Conservation (phyloP, 2,797 vertebrate species). For the Pseudocheirus occidentalis region DNA sequence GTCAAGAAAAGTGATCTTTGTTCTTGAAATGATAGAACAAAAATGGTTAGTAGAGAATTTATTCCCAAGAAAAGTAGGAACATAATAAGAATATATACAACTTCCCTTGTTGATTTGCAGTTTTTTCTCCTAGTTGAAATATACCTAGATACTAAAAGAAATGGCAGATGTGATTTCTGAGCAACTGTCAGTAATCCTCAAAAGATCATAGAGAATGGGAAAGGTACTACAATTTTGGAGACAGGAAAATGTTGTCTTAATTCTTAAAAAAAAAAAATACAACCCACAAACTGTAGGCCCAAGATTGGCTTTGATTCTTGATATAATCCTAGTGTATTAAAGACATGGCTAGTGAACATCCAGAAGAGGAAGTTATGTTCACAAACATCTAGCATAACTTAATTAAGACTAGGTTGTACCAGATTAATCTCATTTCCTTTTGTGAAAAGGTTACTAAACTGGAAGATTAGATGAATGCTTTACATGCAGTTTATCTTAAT, state of each 20-base stretch:
- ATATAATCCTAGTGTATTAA: neutral
- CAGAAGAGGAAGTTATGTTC: neutral
- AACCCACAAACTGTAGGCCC: neutral
- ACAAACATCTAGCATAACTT: neutral
- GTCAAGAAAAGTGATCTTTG: neutral
- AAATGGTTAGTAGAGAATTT: neutral
- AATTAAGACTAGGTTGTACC: neutral
- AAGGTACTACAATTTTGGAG: neutral
- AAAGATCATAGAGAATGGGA: neutral
- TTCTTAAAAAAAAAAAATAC: neutral
- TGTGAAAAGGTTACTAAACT: neutral
- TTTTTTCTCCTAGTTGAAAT: neutral
- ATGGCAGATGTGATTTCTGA: neutral
- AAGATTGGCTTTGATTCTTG: neutral
- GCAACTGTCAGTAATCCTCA: neutral
- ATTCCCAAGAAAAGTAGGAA: neutral
- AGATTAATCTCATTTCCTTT: neutral
- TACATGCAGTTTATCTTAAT: neutral
- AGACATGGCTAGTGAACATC: neutral
- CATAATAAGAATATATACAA: neutral
- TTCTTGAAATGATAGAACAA: neutral
- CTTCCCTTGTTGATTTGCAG: neutral
- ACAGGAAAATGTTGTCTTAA: neutral
- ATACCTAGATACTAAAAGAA: neutral
- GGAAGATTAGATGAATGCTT: neutral